phyloP scores from a whole-genome alignment of 2,888 invertebrate genomes.

The Drosophila nigritarsus region DNA sequence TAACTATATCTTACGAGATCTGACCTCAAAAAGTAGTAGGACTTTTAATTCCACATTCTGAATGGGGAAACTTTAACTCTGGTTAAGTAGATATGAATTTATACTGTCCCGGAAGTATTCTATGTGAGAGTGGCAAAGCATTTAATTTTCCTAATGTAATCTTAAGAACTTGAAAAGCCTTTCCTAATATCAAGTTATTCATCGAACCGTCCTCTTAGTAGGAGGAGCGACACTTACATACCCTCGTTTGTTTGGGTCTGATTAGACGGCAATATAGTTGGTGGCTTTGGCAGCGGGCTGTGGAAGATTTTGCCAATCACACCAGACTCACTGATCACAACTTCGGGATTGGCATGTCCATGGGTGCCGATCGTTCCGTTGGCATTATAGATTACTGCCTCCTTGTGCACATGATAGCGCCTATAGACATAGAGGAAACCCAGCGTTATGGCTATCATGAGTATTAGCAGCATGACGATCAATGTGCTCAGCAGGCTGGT shows the following conservation, averaged over 20 bases:
- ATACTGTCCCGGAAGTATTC: neutral
- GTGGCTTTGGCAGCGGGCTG: constrained; percentile 83
- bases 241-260: constrained; percentile 82
- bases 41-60: neutral
- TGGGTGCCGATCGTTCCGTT: constrained; percentile 61
- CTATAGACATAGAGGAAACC: constrained; percentile 83
- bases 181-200: constrained; percentile 31
- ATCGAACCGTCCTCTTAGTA: constrained; percentile 38
- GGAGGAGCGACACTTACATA: constrained; percentile 81
- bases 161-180: too few relatives aligned
- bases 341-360: constrained; percentile 56
- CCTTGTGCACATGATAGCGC: constrained; percentile 74
- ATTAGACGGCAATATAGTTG: constrained; percentile 76
- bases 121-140: neutral
- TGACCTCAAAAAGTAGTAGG: neutral
- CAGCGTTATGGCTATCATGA: constrained; percentile 78
- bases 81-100: neutral
- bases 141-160: neutral
- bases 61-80: neutral
- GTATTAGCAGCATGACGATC: constrained; percentile 77
- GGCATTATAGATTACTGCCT: constrained; percentile 67
- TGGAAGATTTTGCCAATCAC: constrained; percentile 75
- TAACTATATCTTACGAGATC: neutral
- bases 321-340: constrained; percentile 64
- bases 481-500: constrained; percentile 78